Conservation (phyloP, 2,888 invertebrate species). For the Patella ulyssiponensis region DNA sequence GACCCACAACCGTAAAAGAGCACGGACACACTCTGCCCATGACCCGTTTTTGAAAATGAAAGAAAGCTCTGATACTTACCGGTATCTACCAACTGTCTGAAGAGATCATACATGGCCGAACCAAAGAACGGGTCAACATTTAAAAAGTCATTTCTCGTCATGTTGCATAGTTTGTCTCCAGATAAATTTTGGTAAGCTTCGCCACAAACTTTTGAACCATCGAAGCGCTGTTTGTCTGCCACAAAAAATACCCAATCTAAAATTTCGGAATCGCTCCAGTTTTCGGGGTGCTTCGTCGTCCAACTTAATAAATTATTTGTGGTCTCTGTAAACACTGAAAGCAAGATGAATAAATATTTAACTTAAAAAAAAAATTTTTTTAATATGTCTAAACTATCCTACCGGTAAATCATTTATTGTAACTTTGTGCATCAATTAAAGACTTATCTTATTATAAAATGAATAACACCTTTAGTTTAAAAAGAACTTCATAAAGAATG, state of each 20-base stretch:
- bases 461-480: no score
- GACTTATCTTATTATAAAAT: no score
- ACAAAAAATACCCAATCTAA: conserved; percentile 60
- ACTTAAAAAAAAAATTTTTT: no score
- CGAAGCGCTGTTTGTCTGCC: conserved; percentile 47
- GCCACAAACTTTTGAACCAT: conserved; percentile 51
- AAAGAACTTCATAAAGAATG: no score
- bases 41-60: background rate
- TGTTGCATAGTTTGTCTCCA: conserved; percentile 51
- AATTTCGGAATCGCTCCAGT: conserved; percentile 56
- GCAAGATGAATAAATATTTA: background rate
- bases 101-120: conserved; percentile 46
- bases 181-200: conserved; percentile 55
- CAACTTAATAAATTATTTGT: conserved; percentile 42
- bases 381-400: no score
- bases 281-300: conserved; percentile 57
- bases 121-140: conserved; percentile 52
- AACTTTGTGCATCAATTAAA: no score
- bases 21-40: no score
- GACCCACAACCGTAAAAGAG: no score
- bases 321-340: conserved; percentile 18
- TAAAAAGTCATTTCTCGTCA: conserved; percentile 49
- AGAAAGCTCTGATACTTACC: conserved; percentile 41
- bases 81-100: conserved; percentile 46
- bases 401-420: no score